Base-by-base conservation (phyloP, 2,113 vertebrate species). In the Trematocara zebra region DNA sequence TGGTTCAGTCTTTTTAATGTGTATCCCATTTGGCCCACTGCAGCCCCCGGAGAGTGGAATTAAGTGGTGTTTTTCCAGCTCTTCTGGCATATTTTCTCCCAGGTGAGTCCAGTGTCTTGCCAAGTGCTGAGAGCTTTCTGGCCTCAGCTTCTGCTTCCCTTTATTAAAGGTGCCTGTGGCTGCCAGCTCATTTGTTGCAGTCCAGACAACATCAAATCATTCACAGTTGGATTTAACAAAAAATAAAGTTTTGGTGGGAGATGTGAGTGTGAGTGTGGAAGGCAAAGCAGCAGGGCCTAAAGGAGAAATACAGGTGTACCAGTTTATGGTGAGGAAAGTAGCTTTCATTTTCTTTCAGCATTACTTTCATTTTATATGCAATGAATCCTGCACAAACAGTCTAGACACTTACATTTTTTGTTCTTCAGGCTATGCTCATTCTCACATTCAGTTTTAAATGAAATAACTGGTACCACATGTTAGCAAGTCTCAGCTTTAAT, bases 81-180 rank as follows among this genome's bases (percentile, higher is more conserved):
- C 47, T 31, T 86, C 81, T 83, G 84, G 78, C 80, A 87, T 72
- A 54, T 52, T 83, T 78, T 84, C 53, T 87, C 78, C 85, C 88
- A 89, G 89, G 92, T 93, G 92, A 91, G 82, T 15, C 49, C 31
- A 80, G 53, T 10, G 54, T 28, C 61, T 59, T 6, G 53, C 80
- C 84, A 85, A 88, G 47, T 35, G 61, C 82, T 88, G 85, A 90
- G 89, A 91, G 83, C 82, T 89, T 85, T 67, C 84, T 88, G 90
- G 84, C 88, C 42, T 78, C 26, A 1, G 26, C n/a, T 83, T 81
- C 23, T 33, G 83, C 81, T 84, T 85, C 69, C 85, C 78, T n/a
- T 87, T 87, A 88, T 91, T 90, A 83, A 80, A 87, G 81, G 83
- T 17, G 33, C 31, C 3, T 64, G 52, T 14, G 49, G 23, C 88